These are phyloP conservation scores for Nothocercus nigrocapillus DNA, from an alignment of 2,113 vertebrate genomes.

Conservation along the genomic window DNA sequence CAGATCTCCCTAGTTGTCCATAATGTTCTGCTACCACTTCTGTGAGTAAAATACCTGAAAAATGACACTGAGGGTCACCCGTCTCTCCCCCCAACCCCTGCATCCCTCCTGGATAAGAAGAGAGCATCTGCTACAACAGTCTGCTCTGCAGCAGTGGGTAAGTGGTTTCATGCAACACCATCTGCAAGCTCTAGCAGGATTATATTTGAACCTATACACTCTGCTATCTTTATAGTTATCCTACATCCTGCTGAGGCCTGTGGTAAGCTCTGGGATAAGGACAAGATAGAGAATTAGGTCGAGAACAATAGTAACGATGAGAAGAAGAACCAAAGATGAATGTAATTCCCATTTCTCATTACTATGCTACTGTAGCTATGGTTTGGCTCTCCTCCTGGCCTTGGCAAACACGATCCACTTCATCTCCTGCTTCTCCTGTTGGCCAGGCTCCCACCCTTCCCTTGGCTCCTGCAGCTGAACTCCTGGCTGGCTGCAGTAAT, in stretches of 20 bases:
- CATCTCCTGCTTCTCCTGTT: slow-evolving; percentile 76
- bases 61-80: not conserved
- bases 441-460: slow-evolving; percentile 64
- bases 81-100: not conserved
- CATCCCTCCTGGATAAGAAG: not conserved
- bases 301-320: not conserved
- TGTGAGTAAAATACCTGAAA: not conserved
- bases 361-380: slow-evolving; percentile 58
- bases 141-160: not conserved
- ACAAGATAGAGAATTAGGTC: not conserved
- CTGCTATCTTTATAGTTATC: not conserved
- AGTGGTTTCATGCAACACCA: not conserved
- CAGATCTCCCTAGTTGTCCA: not conserved
- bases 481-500: slow-evolving; percentile 75
- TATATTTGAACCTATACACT: not conserved
- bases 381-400: slow-evolving; percentile 68
- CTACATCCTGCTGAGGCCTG: not conserved
- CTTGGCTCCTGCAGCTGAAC: slow-evolving; percentile 64
- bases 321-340: not conserved
- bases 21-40: not conserved
- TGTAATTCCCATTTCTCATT: slow-evolving; percentile 44
- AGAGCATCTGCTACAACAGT: not conserved
- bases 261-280: not conserved
- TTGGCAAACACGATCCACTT: slow-evolving; percentile 66
- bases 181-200: not conserved